A percentile compares a stretch with the other conserved stretches of the same genome.
These are phyloP conservation scores for Malurus splendens DNA, from an alignment of 2,797 vertebrate species.

Conservation along the genomic window DNA sequence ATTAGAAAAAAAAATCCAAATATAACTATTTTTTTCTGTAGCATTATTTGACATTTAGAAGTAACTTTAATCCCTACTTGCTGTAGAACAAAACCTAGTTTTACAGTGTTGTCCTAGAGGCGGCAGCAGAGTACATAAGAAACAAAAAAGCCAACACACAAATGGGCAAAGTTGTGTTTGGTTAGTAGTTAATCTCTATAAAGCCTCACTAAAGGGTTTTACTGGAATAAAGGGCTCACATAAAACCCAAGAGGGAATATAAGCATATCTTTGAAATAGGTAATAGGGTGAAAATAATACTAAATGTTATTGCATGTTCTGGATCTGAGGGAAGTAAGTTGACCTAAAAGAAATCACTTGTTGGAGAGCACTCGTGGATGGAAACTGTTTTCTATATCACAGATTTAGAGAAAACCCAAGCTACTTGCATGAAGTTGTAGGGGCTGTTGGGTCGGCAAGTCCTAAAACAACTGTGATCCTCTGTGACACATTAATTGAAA, in stretches of 20 bases:
- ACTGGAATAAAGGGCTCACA: conserved; percentile 12
- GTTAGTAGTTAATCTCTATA: conserved; percentile 55
- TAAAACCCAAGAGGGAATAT: conserved; percentile 30
- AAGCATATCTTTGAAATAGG: background rate
- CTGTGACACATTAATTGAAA: conserved; percentile 87
- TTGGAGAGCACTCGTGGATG: conserved; percentile 4
- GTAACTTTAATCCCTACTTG: background rate
- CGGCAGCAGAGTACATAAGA: conserved; percentile 71
- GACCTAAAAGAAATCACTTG: background rate
- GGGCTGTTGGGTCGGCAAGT: conserved; percentile 34
- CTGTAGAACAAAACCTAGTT: conserved; percentile 8
- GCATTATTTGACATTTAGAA: background rate
- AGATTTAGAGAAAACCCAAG: conserved; percentile 29
- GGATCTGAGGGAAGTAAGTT: conserved; percentile 6
- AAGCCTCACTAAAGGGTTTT: conserved; percentile 26
- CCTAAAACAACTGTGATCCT: conserved; percentile 62
- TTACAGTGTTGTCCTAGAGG: conserved; percentile 65
- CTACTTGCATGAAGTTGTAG: conserved; percentile 18
- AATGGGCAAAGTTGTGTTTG: conserved; percentile 54
- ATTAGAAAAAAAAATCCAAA: background rate
- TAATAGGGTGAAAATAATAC: background rate
- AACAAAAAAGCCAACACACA: background rate
- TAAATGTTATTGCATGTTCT: background rate
- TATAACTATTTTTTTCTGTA: background rate
- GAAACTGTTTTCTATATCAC: conserved; percentile 19